phyloP scores from a whole-genome alignment of 2,888 invertebrate genomes.

The Carterocephalus palaemon region DNA sequence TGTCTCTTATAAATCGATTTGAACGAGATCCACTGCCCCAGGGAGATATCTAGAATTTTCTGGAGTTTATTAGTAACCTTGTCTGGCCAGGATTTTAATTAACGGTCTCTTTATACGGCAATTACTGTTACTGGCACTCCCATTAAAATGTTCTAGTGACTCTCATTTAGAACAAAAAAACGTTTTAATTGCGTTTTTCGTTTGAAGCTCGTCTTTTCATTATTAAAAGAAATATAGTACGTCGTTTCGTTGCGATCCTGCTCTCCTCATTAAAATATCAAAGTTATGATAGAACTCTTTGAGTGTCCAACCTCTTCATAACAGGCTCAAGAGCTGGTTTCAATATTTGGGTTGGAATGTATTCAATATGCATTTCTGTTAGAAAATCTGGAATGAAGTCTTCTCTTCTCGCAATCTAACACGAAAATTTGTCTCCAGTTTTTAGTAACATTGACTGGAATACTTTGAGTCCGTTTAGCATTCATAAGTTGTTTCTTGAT shows the following conservation, averaged over 20 bases:
- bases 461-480: too few relatives aligned
- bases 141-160: not conserved
- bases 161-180: constrained; percentile 5
- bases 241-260: not conserved
- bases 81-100: not conserved
- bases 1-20: too few relatives aligned
- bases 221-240: not conserved
- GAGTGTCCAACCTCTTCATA: not conserved
- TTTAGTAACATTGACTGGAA: too few relatives aligned
- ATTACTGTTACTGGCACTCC: not conserved
- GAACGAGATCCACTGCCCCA: too few relatives aligned
- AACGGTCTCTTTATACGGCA: not conserved
- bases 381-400: too few relatives aligned
- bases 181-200: constrained; percentile 1
- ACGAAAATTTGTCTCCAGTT: too few relatives aligned
- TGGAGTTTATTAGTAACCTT: not conserved
- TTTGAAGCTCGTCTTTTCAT: constrained; percentile 8
- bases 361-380: too few relatives aligned
- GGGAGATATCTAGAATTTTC: not conserved
- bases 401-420: too few relatives aligned
- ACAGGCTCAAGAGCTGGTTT: not conserved
- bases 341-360: not conserved
- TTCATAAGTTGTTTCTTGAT: too few relatives aligned
- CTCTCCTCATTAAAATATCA: constrained; percentile 13
- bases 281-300: constrained; percentile 2